Base-by-base conservation (phyloP, 2,888 invertebrate genomes). In the Xestobium rufovillosum region DNA sequence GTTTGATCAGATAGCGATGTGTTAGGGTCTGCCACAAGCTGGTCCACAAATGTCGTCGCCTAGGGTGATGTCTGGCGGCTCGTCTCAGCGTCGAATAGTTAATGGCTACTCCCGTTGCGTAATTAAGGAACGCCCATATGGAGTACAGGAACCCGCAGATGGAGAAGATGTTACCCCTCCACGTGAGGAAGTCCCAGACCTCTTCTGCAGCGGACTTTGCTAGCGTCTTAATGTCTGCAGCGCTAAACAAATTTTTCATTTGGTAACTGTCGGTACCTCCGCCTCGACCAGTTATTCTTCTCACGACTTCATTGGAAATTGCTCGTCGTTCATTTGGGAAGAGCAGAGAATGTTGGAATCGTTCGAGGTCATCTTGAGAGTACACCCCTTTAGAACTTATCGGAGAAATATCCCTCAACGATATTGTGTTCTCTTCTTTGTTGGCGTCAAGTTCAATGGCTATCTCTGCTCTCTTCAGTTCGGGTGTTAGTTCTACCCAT, bases 321-420 rank as follows among this genome's bases (percentile, higher is more conserved):
- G 32, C 31, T 11, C n/a, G n/a, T n/a, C n/a, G n/a, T 23, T 38
- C 38, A 14, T n/a, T 34, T 3, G 39, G 39, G 13, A 39, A 39
- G 4, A 39, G 10, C 26, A 39, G 15, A 10, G 39, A 10, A 4
- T 17, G 16, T 8, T 39, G 31, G 31, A 39, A 39, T 2, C 9
- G 14, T 10, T 30, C 26, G 26, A 39, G 25, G 2, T 39, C 31
- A 15, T 35, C 26, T 11, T 13, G 13, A 4, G 30, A 17, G 10
- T 39, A 39, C 1, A 39, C 16, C n/a, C 39, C 34, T 15, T 35
- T 15, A 3, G 31, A 11, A 3, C 39, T 39, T 8, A 39, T 34
- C 2, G 39, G 39, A 2, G 30, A 16, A 6, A 38, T 38, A 10
- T 23, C 32, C 2, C 11, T 12, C 23, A 29, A 30, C n/a, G 29